Evolutionary conservation across 2,113 vertebrate genomes (phyloP), one percentile per base, ranked within the genome.

Genomic region (Rafetus swinhoei): DNA sequence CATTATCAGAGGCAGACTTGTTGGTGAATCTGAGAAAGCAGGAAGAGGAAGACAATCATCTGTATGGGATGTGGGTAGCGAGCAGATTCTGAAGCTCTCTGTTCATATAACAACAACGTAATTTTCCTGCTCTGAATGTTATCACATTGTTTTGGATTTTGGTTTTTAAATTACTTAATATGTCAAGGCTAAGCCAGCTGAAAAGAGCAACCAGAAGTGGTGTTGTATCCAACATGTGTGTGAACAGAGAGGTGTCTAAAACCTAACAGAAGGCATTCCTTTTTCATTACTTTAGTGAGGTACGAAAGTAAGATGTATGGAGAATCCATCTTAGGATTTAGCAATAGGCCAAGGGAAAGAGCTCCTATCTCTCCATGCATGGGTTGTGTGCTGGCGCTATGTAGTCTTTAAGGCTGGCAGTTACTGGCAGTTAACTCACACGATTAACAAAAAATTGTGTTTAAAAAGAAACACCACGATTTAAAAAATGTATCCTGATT

Each of bases 261-360:
- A 84, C 0, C n/a, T 7, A 25, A 54, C 32, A 22, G 57, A 9
- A 79, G 9, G 0, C 72, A 1, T 76, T 45, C 1, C 84, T 83
- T 85, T 69, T 21, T 29, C 59, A 45, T 59, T 55, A 21, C 84
- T 88, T 79, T 12, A 1, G 0, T 45, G 62, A 9, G 24, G 84
- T 92, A 85, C 52, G 54, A 87, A 60, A 62, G 59, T 62, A 29
- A 62, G 59, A 27, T 94, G 93, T 95, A 90, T 94, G 93, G 52
- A 92, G 62, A 9, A n/a, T 52, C 3, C 7, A 0, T 25, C 87
- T 59, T 25, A 29, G 65, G 29, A 82, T 94, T 85, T 39, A 35
- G 87, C 15, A 4, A 54, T 35, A 35, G 8, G 6, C 24, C 11
- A 50, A 3, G 11, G 1, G 56, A 9, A 86, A 3, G 84, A 45